Evolutionary conservation across 2,888 invertebrate genomes (phyloP), one percentile per base, ranked within the genome.

Genomic region (Trachelus iudaicus): DNA sequence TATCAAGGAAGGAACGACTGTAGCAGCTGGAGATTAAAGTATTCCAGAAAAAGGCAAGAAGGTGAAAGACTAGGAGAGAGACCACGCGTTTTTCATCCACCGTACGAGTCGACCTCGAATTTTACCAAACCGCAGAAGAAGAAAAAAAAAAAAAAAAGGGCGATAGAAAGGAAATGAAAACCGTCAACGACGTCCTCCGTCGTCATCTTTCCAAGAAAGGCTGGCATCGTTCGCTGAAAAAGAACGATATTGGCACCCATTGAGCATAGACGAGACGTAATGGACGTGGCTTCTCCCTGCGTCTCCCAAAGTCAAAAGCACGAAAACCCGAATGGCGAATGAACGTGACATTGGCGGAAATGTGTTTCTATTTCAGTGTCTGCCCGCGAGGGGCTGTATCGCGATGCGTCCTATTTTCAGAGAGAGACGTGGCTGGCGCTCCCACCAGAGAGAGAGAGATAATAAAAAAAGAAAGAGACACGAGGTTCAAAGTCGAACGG

Each of bases 281-380:
- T 56, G 56, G 23, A 23, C 23, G 56, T 56, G 2, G 56, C 23
- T 23, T 0, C 56, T 9, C 56, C 9, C 56, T 15, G 23, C 15
- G 6, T 15, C 15, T 1, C 23, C 23, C 23, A 9, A 56, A 56
- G 56, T 56, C 23, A 56, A 56, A 56, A 56, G 56, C 56, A 9
- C 56, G 56, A 9, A 1, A 56, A 9, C 9, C 56, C 56, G 56
- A 56, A 56, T 23, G 56, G 56, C 56, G 56, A 56, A 23, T 56
- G 71, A 71, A 71, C 71, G 71, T 71, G 71, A 71, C 31, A 71
- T 71, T 71, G 71, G 71, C 71, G 71, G 71, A 71, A 71, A 71
- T 71, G 71, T 31, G 33, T 71, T 71, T 71, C 71, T 71, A 71
- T 71, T 71, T 71, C 15, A 23, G 56, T 56, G 56, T 56, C 56